Conservation (phyloP, 1,140 invertebrate genomes). For the Metopolophium dirhodum region DNA sequence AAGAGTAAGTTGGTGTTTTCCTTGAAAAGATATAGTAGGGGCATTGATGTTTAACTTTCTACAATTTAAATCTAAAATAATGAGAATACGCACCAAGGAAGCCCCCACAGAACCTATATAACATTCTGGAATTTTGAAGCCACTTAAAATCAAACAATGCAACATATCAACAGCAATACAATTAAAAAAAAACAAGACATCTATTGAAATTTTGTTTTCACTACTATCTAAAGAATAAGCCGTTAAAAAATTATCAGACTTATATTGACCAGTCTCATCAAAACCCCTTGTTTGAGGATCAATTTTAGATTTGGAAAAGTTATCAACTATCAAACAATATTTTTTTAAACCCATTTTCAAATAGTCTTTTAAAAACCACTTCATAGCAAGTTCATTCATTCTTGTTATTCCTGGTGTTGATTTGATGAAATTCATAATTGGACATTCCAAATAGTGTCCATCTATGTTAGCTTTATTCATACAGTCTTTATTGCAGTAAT, state of each 20-base stretch:
- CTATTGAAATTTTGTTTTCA: background rate
- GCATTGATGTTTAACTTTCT: background rate
- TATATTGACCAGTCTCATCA: background rate
- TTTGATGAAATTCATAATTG: background rate
- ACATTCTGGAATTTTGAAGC: background rate
- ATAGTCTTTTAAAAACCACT: constrained; percentile 3
- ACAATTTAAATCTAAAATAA: background rate
- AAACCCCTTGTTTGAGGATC: background rate
- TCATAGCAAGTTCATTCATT: background rate
- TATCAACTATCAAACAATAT: background rate
- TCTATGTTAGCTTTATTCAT: background rate
- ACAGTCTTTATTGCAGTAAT: background rate
- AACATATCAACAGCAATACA: constrained; percentile 5
- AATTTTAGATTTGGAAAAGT: background rate
- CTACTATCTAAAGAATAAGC: background rate
- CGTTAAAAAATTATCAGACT: background rate
- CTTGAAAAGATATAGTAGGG: background rate
- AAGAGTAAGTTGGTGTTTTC: background rate
- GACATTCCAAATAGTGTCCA: background rate
- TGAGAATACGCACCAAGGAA: background rate
- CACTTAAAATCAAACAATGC: background rate
- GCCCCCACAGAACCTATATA: background rate
- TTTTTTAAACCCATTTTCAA: background rate
- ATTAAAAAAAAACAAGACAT: background rate
- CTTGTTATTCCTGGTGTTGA: background rate